Evolutionary conservation across 92 coral and sea anemone genomes (phyloP), one percentile per base, ranked within the genome.

Genomic region (Virgularia gustaviana): DNA sequence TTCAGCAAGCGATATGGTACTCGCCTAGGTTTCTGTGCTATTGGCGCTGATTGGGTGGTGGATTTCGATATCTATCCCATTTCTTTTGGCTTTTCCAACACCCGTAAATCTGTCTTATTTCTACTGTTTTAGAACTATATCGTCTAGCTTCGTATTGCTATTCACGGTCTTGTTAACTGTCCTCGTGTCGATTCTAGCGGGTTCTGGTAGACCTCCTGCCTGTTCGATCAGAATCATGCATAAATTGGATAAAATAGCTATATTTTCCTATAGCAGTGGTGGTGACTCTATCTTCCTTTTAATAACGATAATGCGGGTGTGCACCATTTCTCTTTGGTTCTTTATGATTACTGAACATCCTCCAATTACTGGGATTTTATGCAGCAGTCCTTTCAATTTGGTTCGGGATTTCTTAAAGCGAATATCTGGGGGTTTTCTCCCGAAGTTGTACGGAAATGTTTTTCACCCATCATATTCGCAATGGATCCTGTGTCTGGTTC

Each of bases 401-500:
- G 71, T 63, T 63, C 30, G 36, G 51, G 71, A 63, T 63, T 63
- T 63, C 28, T 63, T 63, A 20, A 63, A 18, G 9, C 18, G 71
- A 36, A 63, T 63, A 19, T 63, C 71, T 27, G 71, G 51, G n/a
- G n/a, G n/a, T n/a, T n/a, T n/a, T n/a, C n/a, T n/a, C n/a, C n/a
- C n/a, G n/a, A n/a, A n/a, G n/a, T n/a, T n/a, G n/a, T n/a, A 10
- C 27, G 52, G 18, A 63, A 63, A 9, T 63, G 71, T 31, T 63
- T 53, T 63, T 39, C 52, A 63, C 36, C 6, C 38, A 61, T 61
- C 0, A 80, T 54, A 31, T 79, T 79, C 31, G 85, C 42, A 11
- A 72, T 85, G 0, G 81, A 37, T 28, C 85, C 81, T 4, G 88
- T 79, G 45, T 79, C 81, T 20, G 85, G 88, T 39, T 84, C 81